phyloP scores from a whole-genome alignment of 2,113 vertebrate genomes.

The Ploceus nigricollis region DNA sequence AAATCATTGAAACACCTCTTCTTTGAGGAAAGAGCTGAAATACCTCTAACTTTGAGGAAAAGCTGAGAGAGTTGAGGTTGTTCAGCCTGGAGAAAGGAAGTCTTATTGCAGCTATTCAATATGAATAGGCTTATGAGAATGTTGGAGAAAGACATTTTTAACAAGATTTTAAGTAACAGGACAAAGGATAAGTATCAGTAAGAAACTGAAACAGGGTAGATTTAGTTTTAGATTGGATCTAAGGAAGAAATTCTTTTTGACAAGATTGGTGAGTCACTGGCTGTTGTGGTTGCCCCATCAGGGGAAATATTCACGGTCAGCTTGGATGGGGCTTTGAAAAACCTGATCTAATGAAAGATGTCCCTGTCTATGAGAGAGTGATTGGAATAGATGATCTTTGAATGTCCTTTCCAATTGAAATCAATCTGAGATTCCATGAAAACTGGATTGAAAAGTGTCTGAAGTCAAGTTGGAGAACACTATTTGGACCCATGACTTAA shows the following conservation, averaged over 20 bases:
- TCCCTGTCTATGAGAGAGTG: background rate
- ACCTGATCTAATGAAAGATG: background rate
- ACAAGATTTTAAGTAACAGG: background rate
- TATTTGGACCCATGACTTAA: background rate
- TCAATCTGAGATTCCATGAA: background rate
- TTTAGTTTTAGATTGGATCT: background rate
- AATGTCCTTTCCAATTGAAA: background rate
- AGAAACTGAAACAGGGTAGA: background rate
- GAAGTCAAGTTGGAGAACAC: background rate
- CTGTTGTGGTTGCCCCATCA: background rate
- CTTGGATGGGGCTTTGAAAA: background rate
- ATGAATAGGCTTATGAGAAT: background rate
- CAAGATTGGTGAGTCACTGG: background rate
- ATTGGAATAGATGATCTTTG: background rate
- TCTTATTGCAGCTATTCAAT: background rate
- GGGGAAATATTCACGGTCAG: accelerated
- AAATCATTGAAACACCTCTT: background rate
- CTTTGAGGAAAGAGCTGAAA: background rate
- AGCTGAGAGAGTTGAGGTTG: background rate
- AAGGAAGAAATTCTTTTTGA: background rate
- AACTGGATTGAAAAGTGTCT: background rate
- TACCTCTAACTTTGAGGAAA: background rate
- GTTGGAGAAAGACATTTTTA: background rate
- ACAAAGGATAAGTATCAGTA: background rate
- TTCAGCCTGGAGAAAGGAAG: background rate